Base-by-base conservation (phyloP, 2,113 vertebrate genomes). In the Vombatus ursinus region DNA sequence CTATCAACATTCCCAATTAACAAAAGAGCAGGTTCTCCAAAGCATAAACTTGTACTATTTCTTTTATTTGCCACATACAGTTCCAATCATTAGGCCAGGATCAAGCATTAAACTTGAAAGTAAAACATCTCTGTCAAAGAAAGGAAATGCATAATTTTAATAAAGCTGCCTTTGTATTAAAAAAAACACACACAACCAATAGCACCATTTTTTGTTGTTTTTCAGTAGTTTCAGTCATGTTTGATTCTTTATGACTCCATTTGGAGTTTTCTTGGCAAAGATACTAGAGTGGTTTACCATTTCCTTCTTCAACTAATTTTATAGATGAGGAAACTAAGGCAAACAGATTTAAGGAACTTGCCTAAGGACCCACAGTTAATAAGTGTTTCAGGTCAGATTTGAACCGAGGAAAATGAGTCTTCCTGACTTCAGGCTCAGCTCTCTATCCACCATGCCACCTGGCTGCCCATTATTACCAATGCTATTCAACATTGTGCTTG, bases 131-230 rank as follows among this genome's bases (percentile, higher is more conserved):
- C 97, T 96, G 37, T n/a, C 37, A 77, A 95, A 97, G 61, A 97
- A 96, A 89, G 94, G 97, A 97, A 93, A 95, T 97, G 91, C 97
- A 96, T 98, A 97, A 97, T 98, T 98, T 97, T 97, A 98, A 98
- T 98, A 98, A 98, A 98, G 61, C 92, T 98, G 96, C 97, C 94
- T 97, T 96, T 97, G 97, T 94, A 96, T 95, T 50, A 16, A 61
- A 61, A 31, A 61, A 61, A n/a, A n/a, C n/a, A n/a, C n/a, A 1
- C 0, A 49, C 48, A 49, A 22, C 19, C 6, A 57, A 23, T 77
- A 6, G 44, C 22, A 84, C 19, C 37, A 84, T n/a, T 22, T n/a
- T n/a, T 68, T 12, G 31, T 37, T 68, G 61, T 68, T 37, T n/a
- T 77, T 77, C 68, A 77, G 37, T 84, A 44, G 16, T 44, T 68